Conservation (phyloP, 2,797 vertebrate species). For the Coreius guichenoti region DNA sequence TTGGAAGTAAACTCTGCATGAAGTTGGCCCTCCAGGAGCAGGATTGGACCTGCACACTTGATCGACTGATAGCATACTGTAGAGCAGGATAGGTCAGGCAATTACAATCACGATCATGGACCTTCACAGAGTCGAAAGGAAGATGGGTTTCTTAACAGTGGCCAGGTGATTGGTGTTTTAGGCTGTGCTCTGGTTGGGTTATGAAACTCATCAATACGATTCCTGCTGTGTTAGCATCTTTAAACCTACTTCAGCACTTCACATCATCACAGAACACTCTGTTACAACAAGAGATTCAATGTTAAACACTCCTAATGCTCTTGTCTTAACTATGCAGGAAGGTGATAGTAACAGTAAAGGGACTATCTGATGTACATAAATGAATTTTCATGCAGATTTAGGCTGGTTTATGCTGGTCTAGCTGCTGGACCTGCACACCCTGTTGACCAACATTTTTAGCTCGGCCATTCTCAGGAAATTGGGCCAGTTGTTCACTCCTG, state of each 20-base stretch:
- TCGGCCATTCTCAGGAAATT: neutral
- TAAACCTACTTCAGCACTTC: conserved; percentile 1
- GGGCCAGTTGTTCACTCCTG: neutral
- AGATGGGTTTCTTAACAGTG: conserved; percentile 13
- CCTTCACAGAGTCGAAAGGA: neutral
- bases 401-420: neutral
- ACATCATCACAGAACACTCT: neutral
- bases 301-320: neutral
- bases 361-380: neutral
- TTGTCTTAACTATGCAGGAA: neutral
- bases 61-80: neutral
- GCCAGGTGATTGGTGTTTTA: conserved; percentile 28
- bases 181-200: conserved; percentile 12
- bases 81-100: neutral
- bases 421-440: neutral
- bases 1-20: neutral
- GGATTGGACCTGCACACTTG: neutral
- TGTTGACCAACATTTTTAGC: neutral
- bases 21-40: neutral
- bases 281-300: neutral
- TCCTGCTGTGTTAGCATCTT: conserved; percentile 7
- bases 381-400: neutral
- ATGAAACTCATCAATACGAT: neutral
- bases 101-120: neutral
- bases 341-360: neutral